Evolutionary conservation across 2,888 invertebrate genomes (phyloP).

Genomic region (Sinodicranocentrus sp.): DNA sequence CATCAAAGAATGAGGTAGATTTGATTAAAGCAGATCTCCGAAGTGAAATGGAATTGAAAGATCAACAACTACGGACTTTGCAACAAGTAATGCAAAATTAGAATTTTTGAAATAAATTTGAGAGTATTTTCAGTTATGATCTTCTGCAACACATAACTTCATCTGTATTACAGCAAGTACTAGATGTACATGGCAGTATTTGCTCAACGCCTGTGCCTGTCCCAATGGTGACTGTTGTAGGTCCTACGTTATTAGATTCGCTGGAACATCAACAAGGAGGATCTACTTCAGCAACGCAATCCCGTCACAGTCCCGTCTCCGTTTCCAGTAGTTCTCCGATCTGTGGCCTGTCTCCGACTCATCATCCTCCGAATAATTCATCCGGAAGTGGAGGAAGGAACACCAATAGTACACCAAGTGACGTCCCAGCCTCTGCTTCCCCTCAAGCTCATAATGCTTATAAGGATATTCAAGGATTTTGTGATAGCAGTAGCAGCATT

Average conservation of each 20-base stretch:
- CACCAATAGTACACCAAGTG: conserved; percentile 7
- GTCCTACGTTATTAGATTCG: conserved; percentile 49
- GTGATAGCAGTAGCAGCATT: conserved; percentile 71
- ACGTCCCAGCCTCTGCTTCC: background rate
- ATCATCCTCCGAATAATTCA: conserved; percentile 12
- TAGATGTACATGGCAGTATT: conserved; percentile 52
- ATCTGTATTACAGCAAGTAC: conserved; percentile 43
- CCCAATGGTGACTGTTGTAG: background rate
- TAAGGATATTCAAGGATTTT: conserved; percentile 65
- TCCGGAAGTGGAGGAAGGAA: conserved; percentile 6
- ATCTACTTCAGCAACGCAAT: conserved; percentile 36
- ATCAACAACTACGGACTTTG: conserved; percentile 88
- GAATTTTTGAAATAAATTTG: conserved; percentile 19
- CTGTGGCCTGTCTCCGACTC: conserved; percentile 61
- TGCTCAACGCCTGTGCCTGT: conserved; percentile 18
- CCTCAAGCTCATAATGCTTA: background rate
- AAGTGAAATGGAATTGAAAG: conserved; percentile 89
- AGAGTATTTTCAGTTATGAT: background rate
- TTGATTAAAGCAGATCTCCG: conserved; percentile 89
- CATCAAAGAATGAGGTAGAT: conserved; percentile 95
- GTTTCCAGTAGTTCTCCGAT: conserved; percentile 54
- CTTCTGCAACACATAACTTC: background rate
- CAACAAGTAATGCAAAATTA: conserved; percentile 81
- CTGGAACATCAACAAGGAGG: no score
- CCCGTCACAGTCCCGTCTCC: conserved; percentile 57